These are phyloP conservation scores for Polypterus bichir DNA, from an alignment of 2,113 vertebrate genomes.

Conservation along the genomic window DNA sequence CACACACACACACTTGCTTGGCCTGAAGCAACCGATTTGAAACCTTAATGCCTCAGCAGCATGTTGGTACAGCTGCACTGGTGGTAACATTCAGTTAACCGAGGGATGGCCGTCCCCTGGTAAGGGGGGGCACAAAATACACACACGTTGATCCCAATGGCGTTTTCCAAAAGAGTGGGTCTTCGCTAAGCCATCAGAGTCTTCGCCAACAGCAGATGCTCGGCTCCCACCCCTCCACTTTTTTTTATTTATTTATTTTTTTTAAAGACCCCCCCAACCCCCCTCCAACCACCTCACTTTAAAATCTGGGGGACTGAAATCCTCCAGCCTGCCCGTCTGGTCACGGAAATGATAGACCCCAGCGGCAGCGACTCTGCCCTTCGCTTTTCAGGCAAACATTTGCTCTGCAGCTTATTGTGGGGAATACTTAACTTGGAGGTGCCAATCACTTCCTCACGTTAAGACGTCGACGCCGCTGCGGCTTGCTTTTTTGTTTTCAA, in stretches of 20 bases:
- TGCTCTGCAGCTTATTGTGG: slow-evolving; percentile 68
- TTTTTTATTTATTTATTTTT: slow-evolving; percentile 23
- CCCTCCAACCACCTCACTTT: slow-evolving; percentile 57
- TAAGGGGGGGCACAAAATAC: no score
- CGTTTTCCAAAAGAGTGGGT: slow-evolving; percentile 53
- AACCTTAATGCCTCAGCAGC: slow-evolving; percentile 25
- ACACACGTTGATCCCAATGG: no score
- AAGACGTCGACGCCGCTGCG: slow-evolving; percentile 7
- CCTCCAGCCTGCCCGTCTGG: slow-evolving; percentile 81
- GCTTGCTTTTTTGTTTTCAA: no score
- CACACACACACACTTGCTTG: no score
- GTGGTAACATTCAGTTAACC: slow-evolving; percentile 38
- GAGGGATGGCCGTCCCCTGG: no score
- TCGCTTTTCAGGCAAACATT: slow-evolving; percentile 88
- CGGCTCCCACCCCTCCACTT: slow-evolving; percentile 50
- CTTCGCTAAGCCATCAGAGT: slow-evolving; percentile 65
- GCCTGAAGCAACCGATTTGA: no score
- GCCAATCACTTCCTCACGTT: slow-evolving; percentile 42
- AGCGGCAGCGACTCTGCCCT: slow-evolving; percentile 61
- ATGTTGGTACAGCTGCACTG: slow-evolving; percentile 59
- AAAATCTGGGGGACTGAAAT: slow-evolving; percentile 77
- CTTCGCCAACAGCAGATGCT: slow-evolving; percentile 86
- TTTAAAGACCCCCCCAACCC: no score
- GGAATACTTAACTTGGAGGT: slow-evolving; percentile 51
- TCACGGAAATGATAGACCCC: slow-evolving; percentile 72